Evolutionary conservation across 2,888 invertebrate species (phyloP).

Genomic region (Agriopis marginaria): DNA sequence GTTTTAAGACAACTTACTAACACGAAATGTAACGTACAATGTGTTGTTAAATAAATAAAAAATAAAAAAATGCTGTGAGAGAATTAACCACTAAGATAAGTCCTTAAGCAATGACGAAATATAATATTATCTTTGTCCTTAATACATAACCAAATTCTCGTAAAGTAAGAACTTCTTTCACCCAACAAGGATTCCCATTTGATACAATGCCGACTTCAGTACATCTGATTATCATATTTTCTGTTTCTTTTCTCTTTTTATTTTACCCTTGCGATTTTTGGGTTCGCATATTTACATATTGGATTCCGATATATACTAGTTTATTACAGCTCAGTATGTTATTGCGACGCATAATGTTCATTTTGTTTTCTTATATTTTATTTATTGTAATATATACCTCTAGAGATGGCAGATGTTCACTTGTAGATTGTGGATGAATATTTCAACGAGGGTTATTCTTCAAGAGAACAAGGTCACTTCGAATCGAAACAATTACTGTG

Average conservation of each 20-base stretch:
- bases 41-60: too few relatives aligned
- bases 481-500: background rate
- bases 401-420: conserved; percentile 27
- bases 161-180: conserved; percentile 21
- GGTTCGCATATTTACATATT: conserved; percentile 77
- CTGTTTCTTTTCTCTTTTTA: conserved; percentile 71
- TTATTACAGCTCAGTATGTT: conserved; percentile 71
- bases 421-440: conserved; percentile 24
- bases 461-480: conserved; percentile 1
- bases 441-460: conserved; percentile 10
- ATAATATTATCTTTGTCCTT: background rate
- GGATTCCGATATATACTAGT: conserved; percentile 80
- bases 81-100: background rate
- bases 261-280: conserved; percentile 79
- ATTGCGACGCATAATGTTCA: conserved; percentile 67
- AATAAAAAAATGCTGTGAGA: too few relatives aligned
- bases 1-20: too few relatives aligned
- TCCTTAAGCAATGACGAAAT: background rate
- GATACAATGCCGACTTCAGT: conserved; percentile 66
- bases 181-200: conserved; percentile 54
- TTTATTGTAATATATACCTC: conserved; percentile 48
- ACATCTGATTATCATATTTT: conserved; percentile 83
- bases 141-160: background rate
- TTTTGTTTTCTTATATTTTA: conserved; percentile 62
- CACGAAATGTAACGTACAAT: too few relatives aligned